Conservation (phyloP, 2,113 vertebrate genomes). For the Nipponia nippon region DNA sequence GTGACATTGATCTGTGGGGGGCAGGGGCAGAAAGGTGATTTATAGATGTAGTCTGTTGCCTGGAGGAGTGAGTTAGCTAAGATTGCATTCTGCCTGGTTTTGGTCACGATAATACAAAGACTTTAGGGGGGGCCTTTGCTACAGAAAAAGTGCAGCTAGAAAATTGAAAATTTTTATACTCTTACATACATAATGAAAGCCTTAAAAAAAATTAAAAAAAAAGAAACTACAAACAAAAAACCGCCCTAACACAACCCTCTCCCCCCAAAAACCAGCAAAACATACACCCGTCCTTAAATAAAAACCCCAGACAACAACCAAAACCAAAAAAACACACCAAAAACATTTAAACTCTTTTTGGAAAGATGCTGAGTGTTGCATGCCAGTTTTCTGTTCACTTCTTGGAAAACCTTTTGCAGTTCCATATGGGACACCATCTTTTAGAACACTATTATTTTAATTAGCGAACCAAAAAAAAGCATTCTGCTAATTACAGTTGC, state of each 20-base stretch:
- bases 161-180: background rate
- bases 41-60: slow-evolving; percentile 20
- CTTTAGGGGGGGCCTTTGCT: background rate
- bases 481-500: slow-evolving; percentile 30
- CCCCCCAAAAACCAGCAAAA: too few species aligned
- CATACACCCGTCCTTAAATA: too few species aligned
- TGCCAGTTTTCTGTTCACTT: slow-evolving; percentile 30
- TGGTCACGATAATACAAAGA: background rate
- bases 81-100: background rate
- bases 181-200: accelerated
- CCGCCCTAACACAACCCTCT: too few species aligned
- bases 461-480: slow-evolving; percentile 58
- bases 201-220: background rate
- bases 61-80: slow-evolving; percentile 23
- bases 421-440: slow-evolving; percentile 57
- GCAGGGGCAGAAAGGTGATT: background rate
- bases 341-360: background rate
- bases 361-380: background rate
- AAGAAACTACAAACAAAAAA: background rate
- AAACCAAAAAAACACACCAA: background rate
- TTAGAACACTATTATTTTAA: slow-evolving; percentile 54
- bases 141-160: background rate
- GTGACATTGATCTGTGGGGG: slow-evolving; percentile 30
- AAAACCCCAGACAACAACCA: background rate
- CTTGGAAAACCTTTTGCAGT: slow-evolving; percentile 48